These are phyloP conservation scores for Macaca nemestrina DNA, from an alignment of 2,113 vertebrate genomes.

Conservation along the genomic window DNA sequence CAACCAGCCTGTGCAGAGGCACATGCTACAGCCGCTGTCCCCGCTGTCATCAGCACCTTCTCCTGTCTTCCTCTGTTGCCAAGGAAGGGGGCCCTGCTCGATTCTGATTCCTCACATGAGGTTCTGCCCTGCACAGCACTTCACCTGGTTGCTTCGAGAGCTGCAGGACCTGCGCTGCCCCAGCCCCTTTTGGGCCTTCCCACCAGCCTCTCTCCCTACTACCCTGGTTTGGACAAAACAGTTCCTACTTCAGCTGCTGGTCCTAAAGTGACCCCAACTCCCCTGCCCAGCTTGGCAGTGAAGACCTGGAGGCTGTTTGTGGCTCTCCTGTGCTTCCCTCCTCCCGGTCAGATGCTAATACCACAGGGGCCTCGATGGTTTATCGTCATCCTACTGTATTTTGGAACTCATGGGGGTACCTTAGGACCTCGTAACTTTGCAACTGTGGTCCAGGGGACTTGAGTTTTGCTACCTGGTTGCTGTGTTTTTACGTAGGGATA, in stretches of 20 bases:
- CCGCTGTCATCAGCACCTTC: background rate
- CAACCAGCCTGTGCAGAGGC: no score
- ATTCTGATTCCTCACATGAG: background rate
- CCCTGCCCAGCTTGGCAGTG: background rate
- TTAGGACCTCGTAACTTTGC: background rate
- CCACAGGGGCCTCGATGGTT: background rate
- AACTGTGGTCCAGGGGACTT: rapidly evolving
- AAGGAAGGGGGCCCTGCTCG: background rate
- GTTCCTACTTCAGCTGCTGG: background rate
- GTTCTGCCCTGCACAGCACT: background rate
- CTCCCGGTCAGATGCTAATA: no score
- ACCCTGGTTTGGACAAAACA: background rate
- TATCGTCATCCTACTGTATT: background rate
- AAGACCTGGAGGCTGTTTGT: rapidly evolving
- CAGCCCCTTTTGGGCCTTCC: background rate
- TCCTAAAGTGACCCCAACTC: background rate
- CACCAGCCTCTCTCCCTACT: rapidly evolving
- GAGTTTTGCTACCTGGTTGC: background rate
- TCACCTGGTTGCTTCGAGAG: background rate
- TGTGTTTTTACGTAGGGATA: rapidly evolving
- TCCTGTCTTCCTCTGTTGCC: background rate
- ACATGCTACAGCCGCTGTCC: background rate
- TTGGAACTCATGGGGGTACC: background rate
- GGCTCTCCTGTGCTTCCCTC: background rate
- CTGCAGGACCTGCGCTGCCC: background rate